phyloP scores from a whole-genome alignment of 2,797 vertebrate species.

The Coendou prehensilis region DNA sequence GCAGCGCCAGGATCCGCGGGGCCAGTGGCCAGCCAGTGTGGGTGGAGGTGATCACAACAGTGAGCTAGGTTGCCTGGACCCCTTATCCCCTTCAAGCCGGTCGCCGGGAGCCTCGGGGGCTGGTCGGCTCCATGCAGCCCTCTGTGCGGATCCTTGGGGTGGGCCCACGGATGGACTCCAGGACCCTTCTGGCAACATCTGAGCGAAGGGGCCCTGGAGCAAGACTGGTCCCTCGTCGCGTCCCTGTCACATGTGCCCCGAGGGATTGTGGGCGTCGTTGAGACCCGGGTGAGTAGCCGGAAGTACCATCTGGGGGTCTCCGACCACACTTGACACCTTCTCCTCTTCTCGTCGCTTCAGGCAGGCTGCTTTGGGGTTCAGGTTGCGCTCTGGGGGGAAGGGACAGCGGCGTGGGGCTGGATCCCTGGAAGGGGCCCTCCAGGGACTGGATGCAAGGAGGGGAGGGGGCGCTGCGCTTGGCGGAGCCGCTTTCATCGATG shows the following conservation, averaged over 20 bases:
- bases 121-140: not conserved
- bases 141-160: not conserved
- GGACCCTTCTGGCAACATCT: not conserved
- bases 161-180: not conserved
- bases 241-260: constrained; percentile 95
- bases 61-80: not conserved
- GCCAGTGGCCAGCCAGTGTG: not conserved
- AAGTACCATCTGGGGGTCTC: constrained; percentile 96
- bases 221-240: not conserved
- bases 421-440: not conserved
- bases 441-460: not conserved
- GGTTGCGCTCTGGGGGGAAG: constrained; percentile 94
- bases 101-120: not conserved
- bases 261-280: constrained; percentile 96
- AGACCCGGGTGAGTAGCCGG: constrained; percentile 95
- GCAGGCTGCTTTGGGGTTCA: constrained; percentile 99
- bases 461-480: not conserved
- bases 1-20: not conserved
- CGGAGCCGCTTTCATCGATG: not conserved
- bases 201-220: not conserved
- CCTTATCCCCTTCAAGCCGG: not conserved
- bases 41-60: not conserved
- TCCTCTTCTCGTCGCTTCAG: constrained; percentile 99
- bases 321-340: constrained; percentile 97
- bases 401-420: constrained; percentile 69